Conservation (phyloP, 2,113 vertebrate genomes). For the Calyptommatus sinebrachiatus region DNA sequence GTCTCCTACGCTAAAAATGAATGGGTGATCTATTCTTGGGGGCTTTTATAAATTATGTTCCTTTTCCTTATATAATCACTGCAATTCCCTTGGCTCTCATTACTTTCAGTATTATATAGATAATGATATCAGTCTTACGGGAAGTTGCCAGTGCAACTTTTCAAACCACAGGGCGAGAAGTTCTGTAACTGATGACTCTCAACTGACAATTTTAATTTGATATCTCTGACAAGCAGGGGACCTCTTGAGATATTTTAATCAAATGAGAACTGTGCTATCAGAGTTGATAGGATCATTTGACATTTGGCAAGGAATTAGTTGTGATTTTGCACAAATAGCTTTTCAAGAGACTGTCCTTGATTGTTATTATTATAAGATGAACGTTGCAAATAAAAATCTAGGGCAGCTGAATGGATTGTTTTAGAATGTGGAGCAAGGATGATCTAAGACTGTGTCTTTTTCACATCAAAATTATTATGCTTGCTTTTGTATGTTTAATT, state of each 20-base stretch:
- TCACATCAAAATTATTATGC: neutral
- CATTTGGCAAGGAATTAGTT: conserved; percentile 20
- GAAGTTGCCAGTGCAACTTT: conserved; percentile 5
- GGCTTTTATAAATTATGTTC: neutral
- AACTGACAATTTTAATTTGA: conserved; percentile 32
- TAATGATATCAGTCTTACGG: conserved; percentile 8
- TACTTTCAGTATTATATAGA: conserved; percentile 8
- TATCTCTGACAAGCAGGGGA: conserved; percentile 11
- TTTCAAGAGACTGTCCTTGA: neutral
- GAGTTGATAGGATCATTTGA: conserved; percentile 9
- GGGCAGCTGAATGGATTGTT: conserved; percentile 12
- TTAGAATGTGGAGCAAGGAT: conserved; percentile 8
- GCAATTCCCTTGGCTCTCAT: neutral
- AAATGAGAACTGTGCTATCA: conserved; percentile 11
- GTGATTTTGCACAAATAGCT: conserved; percentile 5
- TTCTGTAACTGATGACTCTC: conserved; percentile 19
- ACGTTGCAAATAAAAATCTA: neutral
- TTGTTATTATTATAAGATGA: conserved; percentile 19
- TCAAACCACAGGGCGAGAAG: conserved; percentile 11
- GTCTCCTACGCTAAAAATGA: neutral
- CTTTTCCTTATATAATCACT: neutral
- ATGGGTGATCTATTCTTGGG: neutral
- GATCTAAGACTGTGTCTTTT: neutral
- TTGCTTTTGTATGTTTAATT: neutral
- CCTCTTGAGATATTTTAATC: conserved; percentile 24